Conservation (phyloP, 2,797 vertebrate genomes). For the Columba guinea region DNA sequence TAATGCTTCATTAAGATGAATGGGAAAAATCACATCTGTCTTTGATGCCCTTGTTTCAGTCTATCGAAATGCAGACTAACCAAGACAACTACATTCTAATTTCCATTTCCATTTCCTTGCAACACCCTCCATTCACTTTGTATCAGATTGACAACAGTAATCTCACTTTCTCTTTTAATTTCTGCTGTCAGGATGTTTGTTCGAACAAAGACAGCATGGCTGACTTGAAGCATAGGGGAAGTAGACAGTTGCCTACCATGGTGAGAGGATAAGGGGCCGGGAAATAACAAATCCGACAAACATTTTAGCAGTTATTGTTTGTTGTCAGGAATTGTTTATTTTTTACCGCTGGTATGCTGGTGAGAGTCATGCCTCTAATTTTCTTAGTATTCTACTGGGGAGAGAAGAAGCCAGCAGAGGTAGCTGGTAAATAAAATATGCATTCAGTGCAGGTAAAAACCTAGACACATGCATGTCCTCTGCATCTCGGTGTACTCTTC, state of each 20-base stretch:
- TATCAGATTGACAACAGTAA: not conserved
- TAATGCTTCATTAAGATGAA: not conserved
- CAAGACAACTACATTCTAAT: slow-evolving; percentile 43
- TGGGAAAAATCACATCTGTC: not conserved
- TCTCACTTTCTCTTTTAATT: slow-evolving; percentile 27
- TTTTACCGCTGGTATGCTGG: not conserved
- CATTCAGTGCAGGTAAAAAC: not conserved
- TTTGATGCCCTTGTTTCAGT: not conserved
- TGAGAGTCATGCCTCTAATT: not conserved
- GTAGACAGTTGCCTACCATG: not conserved
- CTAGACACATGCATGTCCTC: not conserved
- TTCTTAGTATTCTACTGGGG: not conserved
- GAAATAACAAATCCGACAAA: not conserved
- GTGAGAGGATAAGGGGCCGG: not conserved
- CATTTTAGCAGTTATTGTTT: not conserved
- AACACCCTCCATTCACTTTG: not conserved
- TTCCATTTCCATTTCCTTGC: slow-evolving; percentile 34
- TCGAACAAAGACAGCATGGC: not conserved
- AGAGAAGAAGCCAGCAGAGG: not conserved
- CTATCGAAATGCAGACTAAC: slow-evolving; percentile 6
- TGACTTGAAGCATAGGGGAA: not conserved
- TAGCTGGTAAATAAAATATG: not conserved
- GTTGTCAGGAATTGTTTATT: not conserved
- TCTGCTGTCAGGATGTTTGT: not conserved
- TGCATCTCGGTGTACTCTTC: not conserved